These are phyloP conservation scores for Cremastobaeus sp. DNA, from an alignment of 2,888 invertebrate species.

Conservation along the genomic window DNA sequence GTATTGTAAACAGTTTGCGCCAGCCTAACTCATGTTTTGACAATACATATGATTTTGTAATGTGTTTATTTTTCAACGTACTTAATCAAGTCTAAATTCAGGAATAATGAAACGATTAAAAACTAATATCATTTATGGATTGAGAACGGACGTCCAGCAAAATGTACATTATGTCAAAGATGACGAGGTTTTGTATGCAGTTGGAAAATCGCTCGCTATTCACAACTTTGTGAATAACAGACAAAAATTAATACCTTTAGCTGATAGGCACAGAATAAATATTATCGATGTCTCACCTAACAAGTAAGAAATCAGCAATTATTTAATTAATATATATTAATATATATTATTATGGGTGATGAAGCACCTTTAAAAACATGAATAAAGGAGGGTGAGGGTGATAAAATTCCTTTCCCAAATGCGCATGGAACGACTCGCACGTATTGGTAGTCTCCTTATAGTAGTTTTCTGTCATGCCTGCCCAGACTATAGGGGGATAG, in stretches of 20 bases:
- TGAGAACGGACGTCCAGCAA: slow-evolving; percentile 83
- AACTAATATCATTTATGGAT: slow-evolving; percentile 82
- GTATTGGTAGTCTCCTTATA: slow-evolving; percentile 4
- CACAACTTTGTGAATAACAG: slow-evolving; percentile 86
- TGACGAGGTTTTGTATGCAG: slow-evolving; percentile 88
- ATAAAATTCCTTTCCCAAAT: slow-evolving; percentile 4
- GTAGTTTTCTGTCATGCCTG: slow-evolving; percentile 1
- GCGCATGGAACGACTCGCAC: slow-evolving; percentile 4
- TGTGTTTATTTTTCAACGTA: background rate
- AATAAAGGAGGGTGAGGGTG: slow-evolving; percentile 1
- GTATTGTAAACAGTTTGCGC: too few species aligned
- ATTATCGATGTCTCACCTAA: slow-evolving; percentile 83
- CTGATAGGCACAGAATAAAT: slow-evolving; percentile 84
- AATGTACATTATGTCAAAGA: slow-evolving; percentile 87
- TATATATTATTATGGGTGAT: too few species aligned
- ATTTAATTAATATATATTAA: background rate
- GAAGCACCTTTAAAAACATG: background rate
- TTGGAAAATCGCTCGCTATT: slow-evolving; percentile 86
- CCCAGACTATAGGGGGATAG: slow-evolving; percentile 7
- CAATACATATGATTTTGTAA: background rate
- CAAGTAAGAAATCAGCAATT: slow-evolving; percentile 79
- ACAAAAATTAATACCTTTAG: slow-evolving; percentile 85
- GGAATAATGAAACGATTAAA: slow-evolving; percentile 77
- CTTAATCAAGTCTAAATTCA: background rate
- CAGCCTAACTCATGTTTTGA: background rate